These are phyloP conservation scores for Corvus moneduloides DNA, from an alignment of 2,113 vertebrate genomes.

Conservation along the genomic window DNA sequence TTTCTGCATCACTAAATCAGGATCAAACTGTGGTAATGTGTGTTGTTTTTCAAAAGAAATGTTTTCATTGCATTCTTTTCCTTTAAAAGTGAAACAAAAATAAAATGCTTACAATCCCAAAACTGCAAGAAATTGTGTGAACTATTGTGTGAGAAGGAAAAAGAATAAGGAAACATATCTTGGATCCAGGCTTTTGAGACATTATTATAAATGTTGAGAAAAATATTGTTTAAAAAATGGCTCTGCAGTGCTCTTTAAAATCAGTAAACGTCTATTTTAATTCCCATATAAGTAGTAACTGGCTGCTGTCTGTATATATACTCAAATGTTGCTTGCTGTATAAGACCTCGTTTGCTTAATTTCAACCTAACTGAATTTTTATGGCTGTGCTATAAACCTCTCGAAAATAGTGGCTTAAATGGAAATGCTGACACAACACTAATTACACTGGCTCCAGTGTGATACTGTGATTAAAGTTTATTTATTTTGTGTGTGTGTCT, in stretches of 20 bases:
- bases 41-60: slow-evolving; percentile 8
- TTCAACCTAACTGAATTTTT: slow-evolving; percentile 75
- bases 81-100: slow-evolving; percentile 30
- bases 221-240: slow-evolving; percentile 59
- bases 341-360: slow-evolving; percentile 75
- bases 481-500: slow-evolving; percentile 60
- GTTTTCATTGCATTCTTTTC: slow-evolving; percentile 17
- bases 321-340: slow-evolving; percentile 62
- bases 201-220: slow-evolving; percentile 57
- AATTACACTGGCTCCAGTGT: slow-evolving; percentile 75
- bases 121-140: slow-evolving; percentile 16
- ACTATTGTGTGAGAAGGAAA: slow-evolving; percentile 29
- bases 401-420: slow-evolving; percentile 67
- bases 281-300: slow-evolving; percentile 60
- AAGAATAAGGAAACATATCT: slow-evolving; percentile 26
- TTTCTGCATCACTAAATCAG: neutral
- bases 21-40: neutral
- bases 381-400: slow-evolving; percentile 71
- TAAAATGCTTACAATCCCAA: neutral
- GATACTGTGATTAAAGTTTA: slow-evolving; percentile 72
- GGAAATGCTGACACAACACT: slow-evolving; percentile 79
- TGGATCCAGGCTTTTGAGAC: slow-evolving; percentile 36
- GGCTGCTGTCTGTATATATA: slow-evolving; percentile 51
- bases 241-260: slow-evolving; percentile 61
- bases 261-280: slow-evolving; percentile 53